Percentiles rank a stretch among this genome's conserved stretches.
These are phyloP conservation scores for Chlorops oryzae DNA, from an alignment of 1,140 invertebrate species.

Conservation along the genomic window DNA sequence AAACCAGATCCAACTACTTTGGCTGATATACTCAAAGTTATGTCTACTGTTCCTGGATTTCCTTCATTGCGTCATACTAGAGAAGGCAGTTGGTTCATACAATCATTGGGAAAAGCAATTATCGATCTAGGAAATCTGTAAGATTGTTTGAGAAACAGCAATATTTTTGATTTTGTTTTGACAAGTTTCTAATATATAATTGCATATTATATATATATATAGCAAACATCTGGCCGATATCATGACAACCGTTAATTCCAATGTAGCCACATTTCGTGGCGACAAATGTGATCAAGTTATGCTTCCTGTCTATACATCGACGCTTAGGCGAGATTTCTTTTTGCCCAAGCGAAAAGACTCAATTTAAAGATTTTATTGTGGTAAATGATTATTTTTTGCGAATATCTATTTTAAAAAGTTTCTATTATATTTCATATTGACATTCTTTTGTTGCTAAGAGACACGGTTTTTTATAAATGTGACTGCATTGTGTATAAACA, in stretches of 20 bases:
- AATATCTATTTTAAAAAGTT: no score
- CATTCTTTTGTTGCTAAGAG: no score
- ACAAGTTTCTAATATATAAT: background rate
- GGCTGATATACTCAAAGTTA: conserved; percentile 32
- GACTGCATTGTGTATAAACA: no score
- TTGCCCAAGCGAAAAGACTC: conserved; percentile 2
- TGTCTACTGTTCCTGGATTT: conserved; percentile 38
- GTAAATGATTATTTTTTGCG: no score
- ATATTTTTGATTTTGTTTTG: background rate
- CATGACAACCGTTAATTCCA: conserved; percentile 22
- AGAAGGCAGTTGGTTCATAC: conserved; percentile 43
- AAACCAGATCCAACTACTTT: no score
- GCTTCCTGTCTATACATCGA: conserved; percentile 19
- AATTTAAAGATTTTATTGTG: no score
- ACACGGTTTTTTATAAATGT: no score
- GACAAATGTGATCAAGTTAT: conserved; percentile 28
- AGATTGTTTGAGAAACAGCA: background rate
- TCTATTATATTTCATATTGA: no score
- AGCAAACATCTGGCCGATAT: conserved; percentile 38
- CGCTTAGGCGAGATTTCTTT: conserved; percentile 24
- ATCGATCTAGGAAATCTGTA: conserved; percentile 22
- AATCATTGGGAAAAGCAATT: conserved; percentile 30
- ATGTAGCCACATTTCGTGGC: conserved; percentile 28
- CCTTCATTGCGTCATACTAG: conserved; percentile 30
- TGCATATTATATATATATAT: no score